phyloP scores from a whole-genome alignment of 2,888 invertebrate species.

The Abscondita cerata region DNA sequence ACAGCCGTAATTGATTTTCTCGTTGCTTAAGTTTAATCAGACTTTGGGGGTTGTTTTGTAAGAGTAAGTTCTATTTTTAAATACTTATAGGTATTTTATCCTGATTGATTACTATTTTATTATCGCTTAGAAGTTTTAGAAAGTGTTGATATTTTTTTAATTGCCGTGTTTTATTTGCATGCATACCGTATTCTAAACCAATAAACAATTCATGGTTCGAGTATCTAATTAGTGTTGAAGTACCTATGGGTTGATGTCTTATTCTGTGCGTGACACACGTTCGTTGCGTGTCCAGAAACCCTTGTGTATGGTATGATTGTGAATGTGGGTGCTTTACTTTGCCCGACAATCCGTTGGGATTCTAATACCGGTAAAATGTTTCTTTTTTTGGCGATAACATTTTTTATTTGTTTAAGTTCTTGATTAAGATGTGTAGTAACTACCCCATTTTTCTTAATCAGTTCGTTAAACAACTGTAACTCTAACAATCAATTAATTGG shows the following conservation, averaged over 20 bases:
- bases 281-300: constrained; percentile 41
- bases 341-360: constrained; percentile 32
- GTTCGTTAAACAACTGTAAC: too few species aligned
- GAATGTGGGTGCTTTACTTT: constrained; percentile 28
- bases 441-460: too few species aligned
- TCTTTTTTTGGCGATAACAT: too few species aligned
- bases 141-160: background rate
- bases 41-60: constrained; percentile 49
- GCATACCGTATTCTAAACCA: constrained; percentile 30
- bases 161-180: constrained; percentile 16
- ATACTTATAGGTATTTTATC: constrained; percentile 23
- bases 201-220: constrained; percentile 46
- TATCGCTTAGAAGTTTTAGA: background rate
- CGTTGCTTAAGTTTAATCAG: constrained; percentile 52
- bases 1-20: constrained; percentile 56
- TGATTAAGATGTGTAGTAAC: too few species aligned
- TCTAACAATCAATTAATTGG: too few species aligned
- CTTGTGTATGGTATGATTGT: constrained; percentile 28
- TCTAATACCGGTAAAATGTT: constrained; percentile 6
- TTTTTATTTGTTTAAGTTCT: too few species aligned
- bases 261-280: constrained; percentile 44
- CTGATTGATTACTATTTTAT: constrained; percentile 6
- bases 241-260: constrained; percentile 44
- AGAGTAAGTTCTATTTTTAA: constrained; percentile 39
- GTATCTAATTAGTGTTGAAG: constrained; percentile 42